Evolutionary conservation across 2,888 invertebrate genomes (phyloP), one percentile per base, ranked within the genome.

Genomic region (Lochmaea capreae): DNA sequence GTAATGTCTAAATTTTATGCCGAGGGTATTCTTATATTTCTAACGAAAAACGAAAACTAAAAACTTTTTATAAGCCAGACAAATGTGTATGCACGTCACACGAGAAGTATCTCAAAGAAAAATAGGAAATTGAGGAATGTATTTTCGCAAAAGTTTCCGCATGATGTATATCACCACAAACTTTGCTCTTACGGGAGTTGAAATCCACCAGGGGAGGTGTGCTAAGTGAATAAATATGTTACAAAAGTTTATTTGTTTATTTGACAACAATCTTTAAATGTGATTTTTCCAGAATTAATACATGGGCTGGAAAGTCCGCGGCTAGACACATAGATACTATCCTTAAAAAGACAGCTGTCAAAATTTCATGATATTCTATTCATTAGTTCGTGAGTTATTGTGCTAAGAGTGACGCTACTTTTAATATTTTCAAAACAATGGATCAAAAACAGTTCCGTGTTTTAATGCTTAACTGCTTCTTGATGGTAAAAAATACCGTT

Each of bases 1-100:
- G 33, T 54, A 39, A 33, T 66, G 57, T 39, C 42, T 2, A 61
- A 62, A 49, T 61, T 61, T 39, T 11, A 61, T 52, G 46, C 59
- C 33, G 26, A 9, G 18, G 59, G 57, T 67, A 59, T 18, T 39
- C 43, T 49, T 63, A 70, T 14, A 39, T 57, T 49, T 63, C 70
- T 26, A 18, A 52, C 52, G 18, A 65, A 12, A 42, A 65, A 42
- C 52, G n/a, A 63, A 14, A 63, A 43, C 14, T 33, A 26, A 33
- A 52, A 63, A 65, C 43, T 65, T 65, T 65, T 6, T 65, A 65
- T 71, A 71, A 71, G 65, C 71, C 65, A 42, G 62, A 71, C 65
- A 65, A 71, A 71, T 71, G 71, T 71, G 71, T 33, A 71, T 65
- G 65, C 65, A 58, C 58, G 65, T 71, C 71, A 71, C 65, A 71